phyloP scores from a whole-genome alignment of 2,888 invertebrate species.

The Branchipolynoe longqiensis region DNA sequence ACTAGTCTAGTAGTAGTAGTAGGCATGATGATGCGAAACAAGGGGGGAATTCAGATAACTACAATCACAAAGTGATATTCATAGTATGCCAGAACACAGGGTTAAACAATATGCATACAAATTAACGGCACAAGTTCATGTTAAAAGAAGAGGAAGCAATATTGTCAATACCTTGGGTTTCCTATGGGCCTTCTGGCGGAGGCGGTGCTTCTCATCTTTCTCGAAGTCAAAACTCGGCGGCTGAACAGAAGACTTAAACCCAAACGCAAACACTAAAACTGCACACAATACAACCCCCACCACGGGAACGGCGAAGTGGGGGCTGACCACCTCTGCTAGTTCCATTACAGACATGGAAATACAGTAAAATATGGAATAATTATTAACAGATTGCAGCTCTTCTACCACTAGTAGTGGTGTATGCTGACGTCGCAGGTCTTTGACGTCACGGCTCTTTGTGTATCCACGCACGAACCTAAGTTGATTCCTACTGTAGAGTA shows the following conservation, averaged over 20 bases:
- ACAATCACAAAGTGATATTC: too few relatives aligned
- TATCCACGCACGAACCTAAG: neutral
- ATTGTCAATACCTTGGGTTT: conserved; percentile 49
- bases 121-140: too few relatives aligned
- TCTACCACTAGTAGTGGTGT: conserved; percentile 50
- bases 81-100: too few relatives aligned
- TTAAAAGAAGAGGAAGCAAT: too few relatives aligned
- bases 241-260: conserved; percentile 90
- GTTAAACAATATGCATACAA: too few relatives aligned
- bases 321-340: conserved; percentile 80
- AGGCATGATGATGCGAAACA: too few relatives aligned
- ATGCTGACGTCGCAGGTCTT: conserved; percentile 60
- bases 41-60: too few relatives aligned
- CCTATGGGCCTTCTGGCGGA: conserved; percentile 30
- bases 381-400: conserved; percentile 36
- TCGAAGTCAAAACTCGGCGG: conserved; percentile 82
- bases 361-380: conserved; percentile 59
- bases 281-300: conserved; percentile 88
- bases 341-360: conserved; percentile 72
- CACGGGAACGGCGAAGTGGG: conserved; percentile 85
- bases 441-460: conserved; percentile 59
- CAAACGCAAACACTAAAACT: conserved; percentile 89
- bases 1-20: too few relatives aligned
- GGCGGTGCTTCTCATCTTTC: conserved; percentile 56
- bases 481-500: neutral